Base-by-base conservation (phyloP, 2,888 invertebrate species). In the Clusia tigrina region DNA sequence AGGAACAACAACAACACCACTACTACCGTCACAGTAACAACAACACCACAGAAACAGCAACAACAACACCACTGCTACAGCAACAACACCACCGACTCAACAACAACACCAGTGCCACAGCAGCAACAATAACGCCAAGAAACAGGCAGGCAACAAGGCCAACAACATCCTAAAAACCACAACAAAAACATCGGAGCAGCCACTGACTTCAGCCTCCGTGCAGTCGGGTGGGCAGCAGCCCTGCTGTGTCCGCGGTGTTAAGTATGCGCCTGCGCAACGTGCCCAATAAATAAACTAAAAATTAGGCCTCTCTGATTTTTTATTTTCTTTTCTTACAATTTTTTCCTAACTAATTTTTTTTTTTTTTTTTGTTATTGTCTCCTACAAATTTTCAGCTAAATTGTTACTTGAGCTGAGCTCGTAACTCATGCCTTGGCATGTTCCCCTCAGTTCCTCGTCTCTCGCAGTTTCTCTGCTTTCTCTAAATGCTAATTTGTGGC, bases 361-460 rank as follows among this genome's bases (percentile, higher is more conserved):
- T 17, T 23, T 58, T 58, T 22, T 51, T 52, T 42, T 20, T 55
- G 25, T 12, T 25, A 9, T 51, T 61, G 32, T 22, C 12, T 25
- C 23, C 22, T 46, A 10, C 15, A 17, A 18, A 18, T n/a, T 23
- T 46, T 57, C 57, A 59, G 53, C 18, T 46, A 32, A 22, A 54
- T 38, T 9, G 61, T 58, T 62, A 65, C 59, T 55, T 63, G 63
- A 60, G 65, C 63, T 58, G 75, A 75, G 65, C 70, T 71, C 77
- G 76, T 76, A 72, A 72, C 68, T 76, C 75, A 78, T 71, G 5
- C 15, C 59, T 48, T 52, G 61, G 56, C 55, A 20, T 52, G 55
- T 65, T n/a, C n/a, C n/a, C n/a, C n/a, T n/a, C 64, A 62, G 52
- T 53, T 60, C 48, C 48, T 6, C 32, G 32, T 32, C 12, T 32